Conservation (phyloP, 23 tunicate genomes). For the Diplosoma virens region DNA sequence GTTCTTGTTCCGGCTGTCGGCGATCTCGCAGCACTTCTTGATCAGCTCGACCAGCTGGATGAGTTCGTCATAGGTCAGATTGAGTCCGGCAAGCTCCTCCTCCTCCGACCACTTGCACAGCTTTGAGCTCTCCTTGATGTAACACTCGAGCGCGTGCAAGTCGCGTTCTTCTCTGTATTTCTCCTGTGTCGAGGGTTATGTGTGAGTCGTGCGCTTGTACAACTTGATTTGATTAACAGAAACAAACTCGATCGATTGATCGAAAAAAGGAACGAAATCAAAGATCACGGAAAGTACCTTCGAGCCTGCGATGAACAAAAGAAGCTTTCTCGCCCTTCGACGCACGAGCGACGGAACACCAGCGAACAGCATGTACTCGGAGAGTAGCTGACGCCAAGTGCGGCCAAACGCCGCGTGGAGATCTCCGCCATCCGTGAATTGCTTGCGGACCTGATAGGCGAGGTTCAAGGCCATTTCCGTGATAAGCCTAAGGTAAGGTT, state of each 20-base stretch:
- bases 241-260: no score
- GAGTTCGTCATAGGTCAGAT: constrained; percentile 70
- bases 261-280: no score
- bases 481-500: constrained; percentile 58
- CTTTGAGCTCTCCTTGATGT: constrained; percentile 34
- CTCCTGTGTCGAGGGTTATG: no score
- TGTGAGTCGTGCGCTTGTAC: no score
- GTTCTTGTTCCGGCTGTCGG: constrained; percentile 55
- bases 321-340: constrained; percentile 62
- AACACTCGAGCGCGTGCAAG: constrained; percentile 57
- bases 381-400: constrained; percentile 47
- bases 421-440: constrained; percentile 20
- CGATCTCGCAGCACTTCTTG: constrained; percentile 64
- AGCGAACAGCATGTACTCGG: constrained; percentile 81
- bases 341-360: constrained; percentile 57
- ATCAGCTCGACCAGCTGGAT: constrained; percentile 58
- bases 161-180: constrained; percentile 77
- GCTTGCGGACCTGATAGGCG: constrained; percentile 60
- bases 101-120: constrained; percentile 48
- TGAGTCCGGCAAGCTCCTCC: constrained; percentile 10
- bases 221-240: no score
- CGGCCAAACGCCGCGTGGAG: constrained; percentile 20
- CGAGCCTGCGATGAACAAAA: constrained; percentile 63
- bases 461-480: constrained; percentile 81
- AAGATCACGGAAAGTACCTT: constrained; percentile 13